These are phyloP conservation scores for Manis pentadactyla DNA, from an alignment of 2,797 vertebrate species.

Conservation along the genomic window DNA sequence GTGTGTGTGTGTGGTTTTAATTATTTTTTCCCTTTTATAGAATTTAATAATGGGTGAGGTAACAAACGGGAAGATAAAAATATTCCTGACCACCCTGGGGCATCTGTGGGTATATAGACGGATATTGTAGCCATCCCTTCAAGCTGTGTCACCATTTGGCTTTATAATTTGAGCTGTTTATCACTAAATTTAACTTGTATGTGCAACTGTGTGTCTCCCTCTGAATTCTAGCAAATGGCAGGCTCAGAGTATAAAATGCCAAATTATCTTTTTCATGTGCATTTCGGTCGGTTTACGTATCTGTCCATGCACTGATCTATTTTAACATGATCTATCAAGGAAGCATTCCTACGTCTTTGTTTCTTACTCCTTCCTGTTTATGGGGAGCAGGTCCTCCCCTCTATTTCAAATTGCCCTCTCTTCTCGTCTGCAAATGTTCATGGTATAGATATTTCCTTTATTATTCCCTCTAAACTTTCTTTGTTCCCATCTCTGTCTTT, in stretches of 20 bases:
- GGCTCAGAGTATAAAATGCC: not conserved
- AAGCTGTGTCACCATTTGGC: slow-evolving; percentile 61
- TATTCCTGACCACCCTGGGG: slow-evolving; percentile 64
- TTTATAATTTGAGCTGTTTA: slow-evolving; percentile 76
- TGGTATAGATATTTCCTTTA: slow-evolving; percentile 62
- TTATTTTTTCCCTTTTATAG: slow-evolving; percentile 36
- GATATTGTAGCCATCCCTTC: not conserved
- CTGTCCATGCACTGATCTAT: not conserved
- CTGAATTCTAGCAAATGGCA: not conserved
- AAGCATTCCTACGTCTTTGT: not conserved
- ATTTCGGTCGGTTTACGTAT: not conserved
- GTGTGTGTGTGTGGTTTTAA: too few relatives aligned
- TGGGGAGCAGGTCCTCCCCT: not conserved
- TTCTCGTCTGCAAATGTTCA: slow-evolving; percentile 42
- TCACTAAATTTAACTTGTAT: slow-evolving; percentile 59
- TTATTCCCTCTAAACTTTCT: slow-evolving; percentile 87
- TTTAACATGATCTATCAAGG: not conserved
- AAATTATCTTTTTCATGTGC: slow-evolving; percentile 19
- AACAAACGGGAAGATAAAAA: slow-evolving; percentile 77
- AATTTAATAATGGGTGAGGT: slow-evolving; percentile 72
- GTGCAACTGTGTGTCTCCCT: not conserved
- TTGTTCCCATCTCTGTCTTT: slow-evolving; percentile 85
- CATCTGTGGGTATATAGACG: slow-evolving; percentile 19
- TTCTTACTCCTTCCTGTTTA: slow-evolving; percentile 40
- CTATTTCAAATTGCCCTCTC: slow-evolving; percentile 28